Evolutionary conservation across 2,888 invertebrate species (phyloP).

Genomic region (Eledone cirrhosa): DNA sequence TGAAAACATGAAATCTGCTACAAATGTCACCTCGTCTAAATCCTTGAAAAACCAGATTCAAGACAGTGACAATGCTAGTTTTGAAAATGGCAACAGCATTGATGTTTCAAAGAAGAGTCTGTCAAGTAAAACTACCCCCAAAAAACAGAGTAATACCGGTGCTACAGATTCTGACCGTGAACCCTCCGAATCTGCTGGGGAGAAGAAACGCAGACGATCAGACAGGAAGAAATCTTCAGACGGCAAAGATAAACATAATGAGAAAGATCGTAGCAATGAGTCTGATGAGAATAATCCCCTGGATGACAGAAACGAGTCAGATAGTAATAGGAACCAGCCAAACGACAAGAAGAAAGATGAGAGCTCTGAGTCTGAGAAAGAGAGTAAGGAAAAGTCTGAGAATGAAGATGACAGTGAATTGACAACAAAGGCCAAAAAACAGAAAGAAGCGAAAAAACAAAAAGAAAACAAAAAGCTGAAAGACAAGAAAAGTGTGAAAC

Average conservation of each 20-base stretch:
- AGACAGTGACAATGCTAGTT: too few relatives aligned
- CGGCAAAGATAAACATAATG: slow-evolving; percentile 1
- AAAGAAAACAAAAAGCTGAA: slow-evolving; percentile 16
- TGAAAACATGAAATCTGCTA: neutral
- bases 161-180: slow-evolving; percentile 16
- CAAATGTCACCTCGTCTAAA: too few relatives aligned
- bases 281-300: neutral
- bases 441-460: slow-evolving; percentile 26
- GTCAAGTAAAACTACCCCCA: neutral
- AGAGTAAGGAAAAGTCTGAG: slow-evolving; percentile 27
- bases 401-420: slow-evolving; percentile 17
- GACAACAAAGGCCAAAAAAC: neutral
- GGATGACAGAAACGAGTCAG: neutral
- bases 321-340: neutral
- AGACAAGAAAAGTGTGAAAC: neutral
- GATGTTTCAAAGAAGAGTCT: too few relatives aligned
- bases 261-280: slow-evolving; percentile 1
- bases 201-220: neutral
- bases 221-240: slow-evolving; percentile 12
- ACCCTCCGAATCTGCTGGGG: slow-evolving; percentile 5
- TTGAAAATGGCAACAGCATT: neutral
- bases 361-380: slow-evolving; percentile 13
- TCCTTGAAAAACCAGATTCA: too few relatives aligned
- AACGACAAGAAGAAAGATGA: slow-evolving; percentile 21
- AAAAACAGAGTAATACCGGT: neutral